Percentiles rank a stretch among this genome's conserved stretches.
Conservation (phyloP, 1,140 invertebrate species). For the Aphelenchoides fujianensis region DNA sequence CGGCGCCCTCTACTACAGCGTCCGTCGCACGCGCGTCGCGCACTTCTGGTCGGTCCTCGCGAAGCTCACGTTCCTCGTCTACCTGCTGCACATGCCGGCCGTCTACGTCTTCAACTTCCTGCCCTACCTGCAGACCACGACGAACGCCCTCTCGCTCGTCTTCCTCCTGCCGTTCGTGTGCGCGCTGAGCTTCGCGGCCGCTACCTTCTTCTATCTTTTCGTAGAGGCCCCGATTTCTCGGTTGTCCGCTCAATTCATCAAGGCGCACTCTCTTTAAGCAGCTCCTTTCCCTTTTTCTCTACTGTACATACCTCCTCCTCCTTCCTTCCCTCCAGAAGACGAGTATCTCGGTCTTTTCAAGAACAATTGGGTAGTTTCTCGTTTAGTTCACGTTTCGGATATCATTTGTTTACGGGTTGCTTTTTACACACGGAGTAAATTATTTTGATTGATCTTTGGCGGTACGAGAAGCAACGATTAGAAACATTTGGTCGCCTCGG, state of each 20-base stretch:
- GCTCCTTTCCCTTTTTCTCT: background rate
- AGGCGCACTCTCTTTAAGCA: background rate
- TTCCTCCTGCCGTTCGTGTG: constrained; percentile 52
- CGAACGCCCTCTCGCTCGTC: constrained; percentile 39
- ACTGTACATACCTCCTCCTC: background rate
- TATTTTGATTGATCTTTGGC: too few species aligned
- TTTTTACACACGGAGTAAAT: too few species aligned
- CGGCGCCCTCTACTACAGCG: constrained; percentile 39
- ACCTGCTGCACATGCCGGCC: constrained; percentile 58
- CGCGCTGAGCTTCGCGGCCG: constrained; percentile 40
- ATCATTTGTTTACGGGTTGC: background rate
- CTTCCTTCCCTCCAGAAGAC: too few species aligned
- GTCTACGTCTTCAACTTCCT: constrained; percentile 57
- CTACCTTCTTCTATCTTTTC: constrained; percentile 55
- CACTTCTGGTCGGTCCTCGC: constrained; percentile 49
- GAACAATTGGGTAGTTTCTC: background rate
- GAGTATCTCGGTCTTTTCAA: background rate
- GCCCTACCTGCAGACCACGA: constrained; percentile 46
- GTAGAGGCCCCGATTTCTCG: constrained; percentile 46
- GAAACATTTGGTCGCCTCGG: too few species aligned
- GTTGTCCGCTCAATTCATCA: constrained; percentile 10
- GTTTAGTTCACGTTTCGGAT: background rate
- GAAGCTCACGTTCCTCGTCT: constrained; percentile 55
- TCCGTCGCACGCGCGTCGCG: constrained; percentile 17
- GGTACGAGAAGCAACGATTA: too few species aligned